Conservation (phyloP, 2,888 invertebrate species). For the Orthonevra nobilis region DNA sequence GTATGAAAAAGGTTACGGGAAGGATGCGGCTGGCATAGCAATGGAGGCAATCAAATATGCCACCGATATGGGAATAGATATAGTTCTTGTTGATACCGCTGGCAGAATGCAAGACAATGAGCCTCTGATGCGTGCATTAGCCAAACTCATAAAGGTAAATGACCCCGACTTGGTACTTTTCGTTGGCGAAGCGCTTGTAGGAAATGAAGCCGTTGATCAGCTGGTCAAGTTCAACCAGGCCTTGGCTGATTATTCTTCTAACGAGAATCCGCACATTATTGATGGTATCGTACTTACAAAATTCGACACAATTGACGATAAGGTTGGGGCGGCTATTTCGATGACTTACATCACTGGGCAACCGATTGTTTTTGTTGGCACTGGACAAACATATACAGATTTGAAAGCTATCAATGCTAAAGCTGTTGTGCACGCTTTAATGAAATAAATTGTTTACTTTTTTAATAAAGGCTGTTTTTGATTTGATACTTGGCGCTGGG, state of each 20-base stretch:
- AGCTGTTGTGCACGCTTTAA: slow-evolving; percentile 96
- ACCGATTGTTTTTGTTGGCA: slow-evolving; percentile 96
- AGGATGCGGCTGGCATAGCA: slow-evolving; percentile 99
- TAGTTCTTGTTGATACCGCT: slow-evolving; percentile 98
- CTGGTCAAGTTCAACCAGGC: slow-evolving; percentile 99
- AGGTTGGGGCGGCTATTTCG: slow-evolving; percentile 99
- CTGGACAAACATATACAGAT: slow-evolving; percentile 99
- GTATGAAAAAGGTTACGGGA: slow-evolving; percentile 98
- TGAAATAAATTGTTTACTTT: slow-evolving; percentile 85
- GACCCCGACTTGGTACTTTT: slow-evolving; percentile 99
- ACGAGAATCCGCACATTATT: slow-evolving; percentile 92
- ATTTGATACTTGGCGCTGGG: too few species aligned
- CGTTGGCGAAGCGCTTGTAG: slow-evolving; percentile 99
- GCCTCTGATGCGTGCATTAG: slow-evolving; percentile 97
- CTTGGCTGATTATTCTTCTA: slow-evolving; percentile 93
- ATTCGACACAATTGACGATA: slow-evolving; percentile 99
- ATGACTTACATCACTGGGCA: slow-evolving; percentile 99
- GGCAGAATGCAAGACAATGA: slow-evolving; percentile 99
- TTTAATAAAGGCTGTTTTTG: background rate
- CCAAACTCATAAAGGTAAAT: slow-evolving; percentile 98
- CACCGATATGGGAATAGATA: slow-evolving; percentile 89
- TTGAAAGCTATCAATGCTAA: slow-evolving; percentile 97
- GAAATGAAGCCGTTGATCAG: slow-evolving; percentile 99
- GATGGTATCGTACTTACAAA: slow-evolving; percentile 99
- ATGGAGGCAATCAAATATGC: slow-evolving; percentile 97